Evolutionary conservation across 1,140 invertebrate species (phyloP), one percentile per base, ranked within the genome.

Genomic region (Macrotrachela quadricornifera): DNA sequence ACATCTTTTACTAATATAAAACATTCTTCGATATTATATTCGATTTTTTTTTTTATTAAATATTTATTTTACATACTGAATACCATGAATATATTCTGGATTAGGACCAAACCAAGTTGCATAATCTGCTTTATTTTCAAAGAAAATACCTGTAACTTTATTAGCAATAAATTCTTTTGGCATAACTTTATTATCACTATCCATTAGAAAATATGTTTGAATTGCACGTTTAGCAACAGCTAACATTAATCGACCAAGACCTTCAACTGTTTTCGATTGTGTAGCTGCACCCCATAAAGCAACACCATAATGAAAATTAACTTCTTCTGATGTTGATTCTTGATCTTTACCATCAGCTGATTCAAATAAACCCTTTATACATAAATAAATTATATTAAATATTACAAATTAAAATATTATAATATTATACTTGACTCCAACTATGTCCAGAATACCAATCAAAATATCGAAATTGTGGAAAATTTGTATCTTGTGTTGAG

Each of bases 11-110:
- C n/a, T n/a, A n/a, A n/a, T n/a, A n/a, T n/a, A n/a, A n/a, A n/a
- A n/a, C n/a, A n/a, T n/a, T n/a, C n/a, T n/a, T n/a, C n/a, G n/a
- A n/a, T n/a, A n/a, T n/a, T n/a, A n/a, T n/a, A n/a, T n/a, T n/a
- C n/a, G n/a, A n/a, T n/a, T n/a, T n/a, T n/a, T n/a, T n/a, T n/a
- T n/a, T n/a, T n/a, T n/a, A n/a, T n/a, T n/a, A n/a, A n/a, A n/a
- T n/a, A n/a, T n/a, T n/a, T n/a, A n/a, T n/a, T n/a, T 30, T 30
- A 30, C 21, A 30, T 30, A 30, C 21, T 51, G 49, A 51, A 51
- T 51, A 30, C 49, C 49, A 39, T 51, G 44, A 38, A 51, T 51
- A 44, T 44, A 51, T 37, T 51, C 49, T 11, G 44, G 41, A 51
- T 51, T 51, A 36, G 10, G 21, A 44, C 49, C 49, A 30, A 51